A percentile compares a stretch with the other conserved stretches of the same genome.
Conservation (phyloP, 2,113 vertebrate genomes). For the Collichthys lucidus region DNA sequence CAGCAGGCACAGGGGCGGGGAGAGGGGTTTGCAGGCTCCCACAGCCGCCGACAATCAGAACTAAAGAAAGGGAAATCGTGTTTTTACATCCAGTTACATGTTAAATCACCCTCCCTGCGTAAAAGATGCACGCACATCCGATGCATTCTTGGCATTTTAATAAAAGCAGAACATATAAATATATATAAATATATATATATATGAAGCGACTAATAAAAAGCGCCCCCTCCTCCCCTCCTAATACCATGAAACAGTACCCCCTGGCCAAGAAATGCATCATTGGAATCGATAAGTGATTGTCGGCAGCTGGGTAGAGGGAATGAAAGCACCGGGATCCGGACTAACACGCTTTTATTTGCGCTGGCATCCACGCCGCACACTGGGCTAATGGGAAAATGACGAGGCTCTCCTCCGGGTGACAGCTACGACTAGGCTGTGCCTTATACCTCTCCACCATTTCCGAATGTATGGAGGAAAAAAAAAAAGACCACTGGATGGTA, state of each 20-base stretch:
- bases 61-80: constrained; percentile 7
- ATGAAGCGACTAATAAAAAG: constrained; percentile 48
- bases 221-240: constrained; percentile 1
- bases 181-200: not conserved
- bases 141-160: constrained; percentile 36
- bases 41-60: constrained; percentile 40
- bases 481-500: constrained; percentile 36
- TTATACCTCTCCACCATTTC: constrained; percentile 51
- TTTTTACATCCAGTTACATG: constrained; percentile 27
- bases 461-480: constrained; percentile 56
- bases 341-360: constrained; percentile 44
- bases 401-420: constrained; percentile 51
- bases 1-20: constrained; percentile 69
- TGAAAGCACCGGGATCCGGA: constrained; percentile 42
- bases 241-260: constrained; percentile 58
- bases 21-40: constrained; percentile 51
- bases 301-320: constrained; percentile 54
- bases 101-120: not conserved
- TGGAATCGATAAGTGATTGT: constrained; percentile 72
- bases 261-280: constrained; percentile 63
- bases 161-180: constrained; percentile 28
- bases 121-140: constrained; percentile 10
- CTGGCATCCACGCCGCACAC: constrained; percentile 41
- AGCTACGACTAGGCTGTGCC: constrained; percentile 36
- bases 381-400: constrained; percentile 52